Base-by-base conservation (phyloP, 2,797 vertebrate genomes). In the Microctenopoma lineatum region DNA sequence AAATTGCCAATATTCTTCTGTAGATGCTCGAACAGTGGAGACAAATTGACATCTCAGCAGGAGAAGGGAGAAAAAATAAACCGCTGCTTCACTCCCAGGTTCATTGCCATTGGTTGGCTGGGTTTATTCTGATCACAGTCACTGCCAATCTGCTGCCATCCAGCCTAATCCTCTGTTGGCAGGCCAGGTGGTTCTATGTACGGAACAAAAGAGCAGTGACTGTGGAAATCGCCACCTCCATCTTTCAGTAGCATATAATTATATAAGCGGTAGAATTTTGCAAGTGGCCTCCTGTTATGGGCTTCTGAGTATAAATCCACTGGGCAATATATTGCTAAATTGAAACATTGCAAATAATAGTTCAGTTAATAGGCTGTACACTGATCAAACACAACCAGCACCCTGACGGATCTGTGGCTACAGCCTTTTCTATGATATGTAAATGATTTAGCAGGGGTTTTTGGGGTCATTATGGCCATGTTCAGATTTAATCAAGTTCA, bases 131-230 rank as follows among this genome's bases (percentile, higher is more conserved):
- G 46, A 16, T 77, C 41, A 14, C 34, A 32, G 45, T 56, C 45
- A n/a, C 59, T 81, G 72, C 60, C 85, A 80, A 72, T 78, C 72
- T 62, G 76, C 66, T 32, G 29, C 76, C 72, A 75, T 69, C 1
- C 47, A 56, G 46, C 32, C 45, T 86, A 88, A 90, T 86, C 86
- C 78, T 62, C 45, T 62, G 21, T 34, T 84, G 85, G 82, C 79
- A 83, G 78, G 79, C 52, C 83, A 78, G 70, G 59, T 59, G 56
- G 54, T 55, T 78, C 79, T 66, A 57, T 65, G 60, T 38, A 21
- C 55, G 0, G 5, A 13, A 75, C 58, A 47, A 66, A 75, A 70
- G 46, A 62, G n/a, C 65, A 25, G 45, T 7, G 32, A 39, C 57
- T 58, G 12, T n/a, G 16, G 27, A 67, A 61, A 45, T 70, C 69